phyloP scores from a whole-genome alignment of 1,140 invertebrate species.

The Sycobia sp. region DNA sequence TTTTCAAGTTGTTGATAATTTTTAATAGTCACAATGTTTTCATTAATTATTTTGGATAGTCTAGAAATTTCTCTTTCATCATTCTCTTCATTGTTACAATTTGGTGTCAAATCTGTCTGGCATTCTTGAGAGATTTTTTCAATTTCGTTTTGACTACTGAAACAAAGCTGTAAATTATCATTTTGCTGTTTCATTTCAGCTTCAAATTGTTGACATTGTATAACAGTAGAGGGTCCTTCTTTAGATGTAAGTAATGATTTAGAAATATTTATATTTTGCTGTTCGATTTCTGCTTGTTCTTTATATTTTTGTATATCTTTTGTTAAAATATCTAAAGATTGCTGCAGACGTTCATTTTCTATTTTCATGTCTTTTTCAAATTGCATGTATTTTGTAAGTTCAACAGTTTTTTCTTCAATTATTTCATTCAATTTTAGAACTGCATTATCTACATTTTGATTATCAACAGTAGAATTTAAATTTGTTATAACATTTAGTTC shows the following conservation, averaged over 20 bases:
- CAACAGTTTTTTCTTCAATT: conserved; percentile 22
- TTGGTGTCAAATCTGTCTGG: conserved; percentile 17
- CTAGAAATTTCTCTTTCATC: no score
- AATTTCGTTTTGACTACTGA: neutral
- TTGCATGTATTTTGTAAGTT: conserved; percentile 29
- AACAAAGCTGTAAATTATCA: conserved; percentile 13
- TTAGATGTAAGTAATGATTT: neutral
- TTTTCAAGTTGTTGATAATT: conserved; percentile 12
- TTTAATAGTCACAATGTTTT: conserved; percentile 6
- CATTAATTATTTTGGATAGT: no score
- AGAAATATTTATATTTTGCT: conserved; percentile 3
- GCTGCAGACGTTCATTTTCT: conserved; percentile 17
- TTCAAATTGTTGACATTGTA: conserved; percentile 18
- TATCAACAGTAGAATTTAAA: neutral
- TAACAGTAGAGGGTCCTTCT: no score
- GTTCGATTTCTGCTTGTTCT: conserved; percentile 28
- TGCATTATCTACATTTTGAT: conserved; percentile 22
- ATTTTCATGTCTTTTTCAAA: conserved; percentile 16
- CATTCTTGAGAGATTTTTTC: conserved; percentile 19
- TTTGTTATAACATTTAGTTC: conserved; percentile 33
- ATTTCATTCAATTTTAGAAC: conserved; percentile 21
- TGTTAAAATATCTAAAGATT: conserved; percentile 2
- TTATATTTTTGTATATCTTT: conserved; percentile 19
- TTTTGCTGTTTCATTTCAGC: conserved; percentile 27
- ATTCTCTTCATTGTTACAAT: no score